Percentiles rank a stretch among this genome's conserved stretches.
Conservation (phyloP, 2,797 vertebrate species). For the Craterocephalus amniculus region DNA sequence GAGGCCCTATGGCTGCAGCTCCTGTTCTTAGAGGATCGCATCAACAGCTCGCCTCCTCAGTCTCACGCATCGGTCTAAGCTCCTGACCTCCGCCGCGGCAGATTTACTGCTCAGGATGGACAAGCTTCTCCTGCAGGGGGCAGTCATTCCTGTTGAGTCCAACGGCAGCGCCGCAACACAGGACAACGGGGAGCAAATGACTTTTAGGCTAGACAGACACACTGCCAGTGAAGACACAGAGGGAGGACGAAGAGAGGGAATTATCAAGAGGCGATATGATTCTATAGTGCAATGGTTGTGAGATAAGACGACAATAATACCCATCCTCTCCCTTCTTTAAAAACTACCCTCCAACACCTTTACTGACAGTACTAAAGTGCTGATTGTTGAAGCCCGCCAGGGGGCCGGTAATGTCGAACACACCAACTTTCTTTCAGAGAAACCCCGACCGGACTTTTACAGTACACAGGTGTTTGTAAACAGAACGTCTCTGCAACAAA, state of each 20-base stretch:
- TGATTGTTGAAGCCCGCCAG: slow-evolving; percentile 71
- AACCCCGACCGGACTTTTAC: slow-evolving; percentile 59
- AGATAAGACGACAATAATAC: slow-evolving; percentile 52
- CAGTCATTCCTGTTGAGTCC: slow-evolving; percentile 2
- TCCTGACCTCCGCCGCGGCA: slow-evolving; percentile 3
- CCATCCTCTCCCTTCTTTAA: slow-evolving; percentile 45
- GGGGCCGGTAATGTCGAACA: slow-evolving; percentile 65
- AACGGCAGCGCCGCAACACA: slow-evolving; percentile 3
- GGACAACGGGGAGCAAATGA: slow-evolving; percentile 13
- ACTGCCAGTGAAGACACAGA: slow-evolving; percentile 52
- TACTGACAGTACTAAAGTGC: slow-evolving; percentile 81
- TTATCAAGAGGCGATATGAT: slow-evolving; percentile 50
- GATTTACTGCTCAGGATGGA: slow-evolving; percentile 23
- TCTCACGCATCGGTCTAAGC: slow-evolving; percentile 22
- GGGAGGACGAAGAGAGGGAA: slow-evolving; percentile 48
- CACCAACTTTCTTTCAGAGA: slow-evolving; percentile 64
- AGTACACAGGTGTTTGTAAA: slow-evolving; percentile 72
- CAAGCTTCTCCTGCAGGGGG: slow-evolving; percentile 15
- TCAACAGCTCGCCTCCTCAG: slow-evolving; percentile 40
- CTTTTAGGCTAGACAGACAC: slow-evolving; percentile 37
- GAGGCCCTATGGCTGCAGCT: slow-evolving; percentile 32
- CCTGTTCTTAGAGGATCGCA: slow-evolving; percentile 20
- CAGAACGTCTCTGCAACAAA: slow-evolving; percentile 66
- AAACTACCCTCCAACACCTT: slow-evolving; percentile 48
- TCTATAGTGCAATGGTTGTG: slow-evolving; percentile 70